Conservation (phyloP, 37 sponge, comb jelly and placozoan genomes). For the Bolinopsis microptera region DNA sequence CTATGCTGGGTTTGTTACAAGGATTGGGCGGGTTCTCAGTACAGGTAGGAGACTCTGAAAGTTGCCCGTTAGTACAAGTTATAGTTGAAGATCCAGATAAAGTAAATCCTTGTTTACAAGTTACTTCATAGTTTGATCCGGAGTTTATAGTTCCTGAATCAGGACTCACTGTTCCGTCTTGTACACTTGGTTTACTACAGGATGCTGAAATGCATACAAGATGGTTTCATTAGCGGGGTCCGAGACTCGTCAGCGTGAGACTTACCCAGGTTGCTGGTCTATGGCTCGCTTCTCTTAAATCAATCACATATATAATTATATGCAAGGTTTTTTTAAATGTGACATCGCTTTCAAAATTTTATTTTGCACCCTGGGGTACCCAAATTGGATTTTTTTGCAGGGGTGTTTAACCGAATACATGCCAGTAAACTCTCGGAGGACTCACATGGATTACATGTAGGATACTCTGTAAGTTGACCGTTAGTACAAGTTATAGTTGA, state of each 20-base stretch:
- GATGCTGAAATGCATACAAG: not conserved
- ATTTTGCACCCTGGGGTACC: no score
- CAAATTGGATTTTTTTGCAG: no score
- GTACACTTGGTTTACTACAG: not conserved
- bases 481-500: not conserved
- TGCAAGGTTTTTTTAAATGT: no score
- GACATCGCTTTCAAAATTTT: no score
- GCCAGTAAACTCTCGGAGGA: no score
- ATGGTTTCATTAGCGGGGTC: no score
- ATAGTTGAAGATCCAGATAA: not conserved
- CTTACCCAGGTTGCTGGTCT: no score
- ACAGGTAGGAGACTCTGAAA: not conserved
- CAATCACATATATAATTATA: no score
- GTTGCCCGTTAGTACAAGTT: not conserved
- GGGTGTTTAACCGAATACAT: no score
- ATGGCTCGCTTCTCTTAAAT: no score
- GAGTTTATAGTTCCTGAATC: not conserved
- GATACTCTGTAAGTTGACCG: not conserved
- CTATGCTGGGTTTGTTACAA: not conserved
- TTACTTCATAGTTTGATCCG: not conserved
- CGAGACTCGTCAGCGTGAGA: no score
- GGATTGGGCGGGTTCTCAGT: not conserved
- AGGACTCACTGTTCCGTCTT: not conserved
- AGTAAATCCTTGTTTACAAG: not conserved
- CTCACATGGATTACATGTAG: no score